Percentiles rank a stretch among this genome's conserved stretches.
Evolutionary conservation across 2,113 vertebrate species (phyloP).

Genomic region (Macquaria australasica): DNA sequence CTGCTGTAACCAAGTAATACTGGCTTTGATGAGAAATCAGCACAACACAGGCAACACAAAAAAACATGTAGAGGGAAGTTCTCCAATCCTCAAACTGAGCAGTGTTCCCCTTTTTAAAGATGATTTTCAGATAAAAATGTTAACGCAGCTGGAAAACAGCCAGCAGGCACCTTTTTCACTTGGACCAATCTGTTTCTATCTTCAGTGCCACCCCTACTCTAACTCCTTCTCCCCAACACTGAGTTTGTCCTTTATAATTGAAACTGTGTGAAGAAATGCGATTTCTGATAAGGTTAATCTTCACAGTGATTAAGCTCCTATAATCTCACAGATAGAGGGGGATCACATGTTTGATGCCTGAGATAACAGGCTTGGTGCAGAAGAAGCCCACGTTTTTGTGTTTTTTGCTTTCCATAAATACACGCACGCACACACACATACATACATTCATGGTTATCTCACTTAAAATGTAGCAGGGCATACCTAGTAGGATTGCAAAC

Average conservation of each 20-base stretch:
- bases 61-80: constrained; percentile 26
- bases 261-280: constrained; percentile 69
- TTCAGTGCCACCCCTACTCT: constrained; percentile 15
- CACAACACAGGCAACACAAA: constrained; percentile 25
- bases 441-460: constrained; percentile 23
- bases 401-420: neutral
- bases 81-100: neutral
- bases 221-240: constrained; percentile 14
- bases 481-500: constrained; percentile 61
- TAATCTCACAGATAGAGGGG: constrained; percentile 60
- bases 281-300: constrained; percentile 76
- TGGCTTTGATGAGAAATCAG: constrained; percentile 15
- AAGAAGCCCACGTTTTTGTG: constrained; percentile 1
- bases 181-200: constrained; percentile 46
- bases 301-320: constrained; percentile 67
- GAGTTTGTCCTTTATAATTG: constrained; percentile 66
- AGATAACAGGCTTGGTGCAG: constrained; percentile 52
- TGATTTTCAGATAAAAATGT: constrained; percentile 56
- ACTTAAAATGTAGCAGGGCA: constrained; percentile 62
- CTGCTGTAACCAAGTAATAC: constrained; percentile 10
- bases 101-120: constrained; percentile 12
- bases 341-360: constrained; percentile 64
- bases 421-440: neutral
- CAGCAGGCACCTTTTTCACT: constrained; percentile 52
- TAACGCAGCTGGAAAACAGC: constrained; percentile 62